Evolutionary conservation across 2,797 vertebrate species (phyloP).

Genomic region (Taeniopygia guttata): DNA sequence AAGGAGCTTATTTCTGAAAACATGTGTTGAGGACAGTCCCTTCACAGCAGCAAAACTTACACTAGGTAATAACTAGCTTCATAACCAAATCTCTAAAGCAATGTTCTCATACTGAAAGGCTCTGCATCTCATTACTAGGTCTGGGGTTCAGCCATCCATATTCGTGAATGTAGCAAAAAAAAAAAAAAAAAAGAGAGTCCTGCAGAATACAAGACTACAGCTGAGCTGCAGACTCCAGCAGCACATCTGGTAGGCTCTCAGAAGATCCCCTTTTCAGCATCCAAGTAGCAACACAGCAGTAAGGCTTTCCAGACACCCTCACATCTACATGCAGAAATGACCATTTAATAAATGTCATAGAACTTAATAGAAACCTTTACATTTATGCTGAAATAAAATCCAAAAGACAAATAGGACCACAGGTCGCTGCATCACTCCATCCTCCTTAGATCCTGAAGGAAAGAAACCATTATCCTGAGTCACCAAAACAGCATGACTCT

Average conservation of each 20-base stretch:
- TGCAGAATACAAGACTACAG: neutral
- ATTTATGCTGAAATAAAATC: neutral
- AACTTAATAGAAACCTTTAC: neutral
- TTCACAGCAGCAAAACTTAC: neutral
- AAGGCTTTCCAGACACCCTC: neutral
- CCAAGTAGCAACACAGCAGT: neutral
- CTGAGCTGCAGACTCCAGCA: neutral
- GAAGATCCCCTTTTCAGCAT: neutral
- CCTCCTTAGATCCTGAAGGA: neutral
- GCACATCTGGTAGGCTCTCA: neutral
- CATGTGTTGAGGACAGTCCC: neutral
- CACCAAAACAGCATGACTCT: neutral
- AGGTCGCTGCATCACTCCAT: neutral
- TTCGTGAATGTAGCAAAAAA: neutral
- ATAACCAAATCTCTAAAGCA: neutral
- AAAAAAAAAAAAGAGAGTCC: neutral
- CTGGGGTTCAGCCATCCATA: neutral
- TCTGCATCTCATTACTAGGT: neutral
- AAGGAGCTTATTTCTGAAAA: neutral
- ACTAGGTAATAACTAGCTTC: neutral
- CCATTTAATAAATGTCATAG: neutral
- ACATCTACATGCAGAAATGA: neutral
- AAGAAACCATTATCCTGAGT: neutral
- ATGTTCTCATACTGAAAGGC: neutral
- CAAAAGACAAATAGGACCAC: neutral